These are phyloP conservation scores for Lycodopsis pacificus DNA, from an alignment of 2,797 vertebrate species.

Conservation along the genomic window DNA sequence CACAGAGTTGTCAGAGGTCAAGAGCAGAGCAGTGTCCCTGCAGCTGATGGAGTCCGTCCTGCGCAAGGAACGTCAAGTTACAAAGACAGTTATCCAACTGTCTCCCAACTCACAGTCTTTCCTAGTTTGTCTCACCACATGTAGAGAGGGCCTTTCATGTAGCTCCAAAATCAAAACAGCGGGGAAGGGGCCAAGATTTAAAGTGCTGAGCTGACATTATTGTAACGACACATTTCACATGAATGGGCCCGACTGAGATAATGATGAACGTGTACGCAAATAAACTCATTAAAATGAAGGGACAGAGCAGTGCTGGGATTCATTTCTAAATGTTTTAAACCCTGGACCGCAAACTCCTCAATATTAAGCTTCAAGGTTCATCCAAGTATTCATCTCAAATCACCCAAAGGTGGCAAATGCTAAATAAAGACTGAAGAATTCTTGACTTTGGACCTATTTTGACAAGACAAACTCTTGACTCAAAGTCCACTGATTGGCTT, in stretches of 20 bases:
- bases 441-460: not conserved
- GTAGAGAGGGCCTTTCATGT: slow-evolving; percentile 50
- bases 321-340: slow-evolving; percentile 42
- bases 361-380: slow-evolving; percentile 23
- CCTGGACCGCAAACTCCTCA: slow-evolving; percentile 9
- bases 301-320: slow-evolving; percentile 30
- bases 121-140: slow-evolving; percentile 20
- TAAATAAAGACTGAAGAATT: not conserved
- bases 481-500: not conserved
- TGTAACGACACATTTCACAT: slow-evolving; percentile 63
- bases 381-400: not conserved
- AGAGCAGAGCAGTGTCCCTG: not conserved
- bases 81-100: slow-evolving; percentile 13
- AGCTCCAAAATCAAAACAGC: slow-evolving; percentile 53
- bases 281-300: slow-evolving; percentile 63
- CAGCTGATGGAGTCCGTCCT: slow-evolving; percentile 6
- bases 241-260: slow-evolving; percentile 55
- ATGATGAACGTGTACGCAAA: slow-evolving; percentile 62
- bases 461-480: not conserved
- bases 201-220: slow-evolving; percentile 66
- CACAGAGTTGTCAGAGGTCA: slow-evolving; percentile 21
- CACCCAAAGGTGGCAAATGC: slow-evolving; percentile 3
- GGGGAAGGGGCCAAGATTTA: slow-evolving; percentile 47
- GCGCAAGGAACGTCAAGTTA: slow-evolving; percentile 11
- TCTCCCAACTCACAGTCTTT: slow-evolving; percentile 13